A percentile compares a stretch with the other conserved stretches of the same genome.
Evolutionary conservation across 2,113 vertebrate genomes (phyloP).

Genomic region (Coptodon rendalli): DNA sequence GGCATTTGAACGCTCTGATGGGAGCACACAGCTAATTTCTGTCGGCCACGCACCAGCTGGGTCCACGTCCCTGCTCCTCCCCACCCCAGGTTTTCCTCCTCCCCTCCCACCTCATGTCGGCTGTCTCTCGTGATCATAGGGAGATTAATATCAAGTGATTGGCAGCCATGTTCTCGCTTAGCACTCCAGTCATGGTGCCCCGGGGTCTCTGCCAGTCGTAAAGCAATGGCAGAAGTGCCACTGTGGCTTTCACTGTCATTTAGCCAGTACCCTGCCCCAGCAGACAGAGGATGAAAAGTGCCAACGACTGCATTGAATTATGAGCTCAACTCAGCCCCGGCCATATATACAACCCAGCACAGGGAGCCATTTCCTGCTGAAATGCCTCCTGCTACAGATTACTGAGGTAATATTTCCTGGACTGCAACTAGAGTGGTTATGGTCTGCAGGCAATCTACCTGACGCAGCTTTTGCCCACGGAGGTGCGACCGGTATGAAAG

Average conservation of each 20-base stretch:
- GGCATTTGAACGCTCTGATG: not conserved
- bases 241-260: conserved; percentile 51
- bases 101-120: not conserved
- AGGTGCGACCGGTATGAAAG: conserved; percentile 3
- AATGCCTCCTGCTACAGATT: conserved; percentile 58
- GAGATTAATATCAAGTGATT: conserved; percentile 56
- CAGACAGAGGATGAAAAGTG: conserved; percentile 44
- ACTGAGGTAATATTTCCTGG: conserved; percentile 54
- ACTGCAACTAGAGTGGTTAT: conserved; percentile 46
- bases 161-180: conserved; percentile 47
- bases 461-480: conserved; percentile 32
- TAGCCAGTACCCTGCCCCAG: conserved; percentile 36
- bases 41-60: conserved; percentile 13
- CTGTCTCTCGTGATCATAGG: conserved; percentile 24
- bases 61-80: not conserved
- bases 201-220: conserved; percentile 36
- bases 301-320: conserved; percentile 49
- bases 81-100: not conserved
- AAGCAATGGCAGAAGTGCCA: conserved; percentile 44
- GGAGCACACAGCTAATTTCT: conserved; percentile 9
- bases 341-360: conserved; percentile 42
- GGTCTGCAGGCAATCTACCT: conserved; percentile 47
- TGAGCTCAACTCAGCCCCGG: conserved; percentile 28
- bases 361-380: conserved; percentile 50
- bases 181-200: conserved; percentile 32